Conservation (phyloP, 2,797 vertebrate species). For the Hyperoplus immaculatus region DNA sequence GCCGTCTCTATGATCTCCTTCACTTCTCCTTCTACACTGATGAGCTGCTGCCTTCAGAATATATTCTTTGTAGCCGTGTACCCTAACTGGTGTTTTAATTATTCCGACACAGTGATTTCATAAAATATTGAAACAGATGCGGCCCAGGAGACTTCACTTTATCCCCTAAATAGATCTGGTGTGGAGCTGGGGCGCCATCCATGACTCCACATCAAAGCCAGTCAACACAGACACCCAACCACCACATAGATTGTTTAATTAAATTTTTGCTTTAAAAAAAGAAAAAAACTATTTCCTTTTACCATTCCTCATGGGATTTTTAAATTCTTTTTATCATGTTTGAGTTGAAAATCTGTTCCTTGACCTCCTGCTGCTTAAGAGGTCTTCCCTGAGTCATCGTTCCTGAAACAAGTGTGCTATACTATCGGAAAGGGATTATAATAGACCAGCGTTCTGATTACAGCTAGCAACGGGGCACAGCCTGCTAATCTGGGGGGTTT, state of each 20-base stretch:
- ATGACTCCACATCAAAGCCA: constrained; percentile 52
- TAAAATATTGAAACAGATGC: constrained; percentile 74
- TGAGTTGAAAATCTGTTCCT: constrained; percentile 38
- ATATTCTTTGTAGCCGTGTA: constrained; percentile 69
- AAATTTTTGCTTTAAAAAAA: constrained; percentile 7
- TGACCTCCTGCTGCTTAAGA: constrained; percentile 60
- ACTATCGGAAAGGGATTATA: constrained; percentile 71
- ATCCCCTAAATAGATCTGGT: constrained; percentile 39
- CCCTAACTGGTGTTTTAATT: constrained; percentile 77
- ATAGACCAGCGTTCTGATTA: constrained; percentile 77
- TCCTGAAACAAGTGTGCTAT: constrained; percentile 54
- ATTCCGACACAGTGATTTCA: constrained; percentile 72
- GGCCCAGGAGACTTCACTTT: constrained; percentile 48
- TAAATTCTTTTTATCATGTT: constrained; percentile 13
- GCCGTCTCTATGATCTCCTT: constrained; percentile 59
- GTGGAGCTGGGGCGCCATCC: constrained; percentile 13
- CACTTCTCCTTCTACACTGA: constrained; percentile 54
- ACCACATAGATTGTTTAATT: constrained; percentile 14
- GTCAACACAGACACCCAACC: constrained; percentile 20
- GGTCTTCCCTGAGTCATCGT: constrained; percentile 42
- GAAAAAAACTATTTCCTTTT: neutral
- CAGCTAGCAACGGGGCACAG: constrained; percentile 50
- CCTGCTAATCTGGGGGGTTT: constrained; percentile 72
- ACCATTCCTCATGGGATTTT: neutral
- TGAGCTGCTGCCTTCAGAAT: constrained; percentile 62